Percentiles rank a stretch among this genome's conserved stretches.
Conservation (phyloP, 1,140 invertebrate genomes). For the Trichonephila clavata region DNA sequence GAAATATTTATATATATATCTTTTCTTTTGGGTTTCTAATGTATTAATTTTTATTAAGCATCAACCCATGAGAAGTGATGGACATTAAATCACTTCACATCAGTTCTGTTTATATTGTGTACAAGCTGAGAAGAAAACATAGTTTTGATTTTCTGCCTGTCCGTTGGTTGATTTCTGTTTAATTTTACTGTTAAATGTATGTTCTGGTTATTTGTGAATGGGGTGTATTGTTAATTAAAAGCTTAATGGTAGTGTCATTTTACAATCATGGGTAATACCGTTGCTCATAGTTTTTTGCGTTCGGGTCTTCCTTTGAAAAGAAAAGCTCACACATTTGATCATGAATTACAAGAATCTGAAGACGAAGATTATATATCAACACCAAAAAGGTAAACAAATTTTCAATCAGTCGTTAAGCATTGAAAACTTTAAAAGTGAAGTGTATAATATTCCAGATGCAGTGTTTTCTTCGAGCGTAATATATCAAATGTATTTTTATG, state of each 20-base stretch:
- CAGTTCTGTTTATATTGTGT: neutral
- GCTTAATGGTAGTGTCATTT: neutral
- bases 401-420: too few species aligned
- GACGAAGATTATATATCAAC: slow-evolving; percentile 14
- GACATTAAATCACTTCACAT: too few species aligned
- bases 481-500: too few species aligned
- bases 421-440: too few species aligned
- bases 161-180: slow-evolving; percentile 33
- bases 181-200: neutral
- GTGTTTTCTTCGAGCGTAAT: too few species aligned
- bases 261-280: slow-evolving; percentile 59
- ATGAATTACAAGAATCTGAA: neutral
- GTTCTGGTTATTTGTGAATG: neutral
- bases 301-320: slow-evolving; percentile 48
- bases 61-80: too few species aligned
- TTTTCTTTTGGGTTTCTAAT: too few species aligned
- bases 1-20: too few species aligned
- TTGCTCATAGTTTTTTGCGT: slow-evolving; percentile 59
- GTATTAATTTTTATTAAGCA: too few species aligned
- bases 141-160: neutral
- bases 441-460: too few species aligned
- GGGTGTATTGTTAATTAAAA: neutral
- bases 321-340: neutral
- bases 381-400: slow-evolving; percentile 19
- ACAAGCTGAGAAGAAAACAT: neutral